Evolutionary conservation across 1,140 invertebrate species (phyloP).

Genomic region (Drosophila prosaltans): DNA sequence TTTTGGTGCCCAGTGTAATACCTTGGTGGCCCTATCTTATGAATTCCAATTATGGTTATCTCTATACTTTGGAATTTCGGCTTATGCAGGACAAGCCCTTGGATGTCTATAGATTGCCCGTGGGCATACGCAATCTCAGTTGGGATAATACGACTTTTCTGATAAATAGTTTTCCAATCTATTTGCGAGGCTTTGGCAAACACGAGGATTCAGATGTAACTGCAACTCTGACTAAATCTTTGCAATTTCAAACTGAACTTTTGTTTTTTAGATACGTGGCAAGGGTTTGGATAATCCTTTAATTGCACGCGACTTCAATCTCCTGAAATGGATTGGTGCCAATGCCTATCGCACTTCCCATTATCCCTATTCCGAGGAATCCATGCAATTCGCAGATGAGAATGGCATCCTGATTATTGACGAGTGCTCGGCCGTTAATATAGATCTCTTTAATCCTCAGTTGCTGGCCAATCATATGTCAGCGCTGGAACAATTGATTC

Average conservation of each 20-base stretch:
- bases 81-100: slow-evolving; percentile 74
- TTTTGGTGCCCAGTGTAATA: slow-evolving; percentile 88
- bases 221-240: not conserved
- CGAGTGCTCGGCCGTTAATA: slow-evolving; percentile 96
- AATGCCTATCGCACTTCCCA: slow-evolving; percentile 98
- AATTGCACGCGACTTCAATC: slow-evolving; percentile 95
- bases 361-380: slow-evolving; percentile 99
- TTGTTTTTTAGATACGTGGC: slow-evolving; percentile 88
- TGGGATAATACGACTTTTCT: slow-evolving; percentile 90
- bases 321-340: slow-evolving; percentile 97
- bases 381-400: slow-evolving; percentile 96
- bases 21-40: slow-evolving; percentile 98
- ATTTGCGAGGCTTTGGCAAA: slow-evolving; percentile 95
- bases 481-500: slow-evolving; percentile 93
- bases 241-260: not conserved
- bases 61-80: slow-evolving; percentile 87
- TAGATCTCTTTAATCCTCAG: slow-evolving; percentile 84
- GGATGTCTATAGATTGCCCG: slow-evolving; percentile 92
- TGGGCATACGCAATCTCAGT: slow-evolving; percentile 93
- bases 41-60: slow-evolving; percentile 90
- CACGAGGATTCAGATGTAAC: slow-evolving; percentile 96
- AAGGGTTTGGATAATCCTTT: slow-evolving; percentile 94
- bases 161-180: slow-evolving; percentile 94
- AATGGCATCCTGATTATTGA: slow-evolving; percentile 98
- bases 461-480: slow-evolving; percentile 91